These are phyloP conservation scores for Athene cunicularia DNA, from an alignment of 2,113 vertebrate species.

Conservation along the genomic window DNA sequence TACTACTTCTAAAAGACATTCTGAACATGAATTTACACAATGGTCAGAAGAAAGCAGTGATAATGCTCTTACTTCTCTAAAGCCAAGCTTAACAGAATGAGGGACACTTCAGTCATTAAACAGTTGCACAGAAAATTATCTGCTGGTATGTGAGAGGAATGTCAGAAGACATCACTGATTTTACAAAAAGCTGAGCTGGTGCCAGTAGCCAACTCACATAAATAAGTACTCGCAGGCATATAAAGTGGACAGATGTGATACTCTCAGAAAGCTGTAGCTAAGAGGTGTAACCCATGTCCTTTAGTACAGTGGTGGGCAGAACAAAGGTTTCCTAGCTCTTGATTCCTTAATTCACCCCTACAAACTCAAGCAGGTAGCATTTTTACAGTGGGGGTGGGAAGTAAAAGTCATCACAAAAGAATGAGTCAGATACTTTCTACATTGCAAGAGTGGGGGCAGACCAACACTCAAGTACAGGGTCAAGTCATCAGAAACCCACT, in stretches of 20 bases:
- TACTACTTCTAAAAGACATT: not conserved
- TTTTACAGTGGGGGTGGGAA: not conserved
- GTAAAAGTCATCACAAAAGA: not conserved
- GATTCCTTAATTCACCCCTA: not conserved
- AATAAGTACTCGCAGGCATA: not conserved
- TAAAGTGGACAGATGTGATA: accelerated
- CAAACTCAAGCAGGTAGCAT: not conserved
- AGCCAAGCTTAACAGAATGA: not conserved
- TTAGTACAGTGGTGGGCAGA: not conserved
- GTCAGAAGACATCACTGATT: not conserved
- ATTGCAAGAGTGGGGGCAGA: not conserved
- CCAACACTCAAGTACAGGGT: not conserved
- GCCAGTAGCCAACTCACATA: not conserved
- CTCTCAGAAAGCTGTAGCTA: not conserved
- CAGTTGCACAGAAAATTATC: not conserved
- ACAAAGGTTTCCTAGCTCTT: not conserved
- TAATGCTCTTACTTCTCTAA: not conserved
- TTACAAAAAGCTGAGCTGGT: not conserved
- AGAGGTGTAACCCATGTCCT: not conserved
- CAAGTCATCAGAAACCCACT: not conserved
- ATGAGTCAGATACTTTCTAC: not conserved
- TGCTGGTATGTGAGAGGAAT: not conserved
- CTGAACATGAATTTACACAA: not conserved
- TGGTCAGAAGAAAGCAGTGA: not conserved
- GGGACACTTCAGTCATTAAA: not conserved